Percentiles rank a stretch among this genome's conserved stretches.
phyloP scores from a whole-genome alignment of 2,113 vertebrate genomes.

The Origma solitaria region DNA sequence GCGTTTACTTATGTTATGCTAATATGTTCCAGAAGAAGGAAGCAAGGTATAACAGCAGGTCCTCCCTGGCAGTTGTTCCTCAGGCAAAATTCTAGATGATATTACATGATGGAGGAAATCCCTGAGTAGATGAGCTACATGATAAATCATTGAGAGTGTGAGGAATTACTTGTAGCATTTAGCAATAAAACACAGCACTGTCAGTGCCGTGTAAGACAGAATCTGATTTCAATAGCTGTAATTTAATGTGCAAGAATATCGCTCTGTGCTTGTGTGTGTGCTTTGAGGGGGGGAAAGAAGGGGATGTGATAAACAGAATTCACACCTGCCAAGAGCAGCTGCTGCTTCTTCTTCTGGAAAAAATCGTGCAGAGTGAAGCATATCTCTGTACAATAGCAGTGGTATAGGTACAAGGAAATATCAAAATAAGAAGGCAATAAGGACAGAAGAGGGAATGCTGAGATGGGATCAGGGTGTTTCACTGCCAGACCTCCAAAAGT shows the following conservation, averaged over 20 bases:
- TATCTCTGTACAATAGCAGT: background rate
- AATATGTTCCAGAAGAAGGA: constrained; percentile 2
- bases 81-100: constrained; percentile 17
- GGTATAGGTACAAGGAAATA: background rate
- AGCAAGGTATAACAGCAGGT: constrained; percentile 11
- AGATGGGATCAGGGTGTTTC: background rate
- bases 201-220: background rate
- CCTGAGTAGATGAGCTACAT: background rate
- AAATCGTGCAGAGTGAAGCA: background rate
- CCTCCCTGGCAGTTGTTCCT: constrained; percentile 2
- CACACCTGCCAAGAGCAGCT: constrained; percentile 6
- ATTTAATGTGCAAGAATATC: background rate
- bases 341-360: background rate
- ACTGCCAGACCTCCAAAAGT: background rate
- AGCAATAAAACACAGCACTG: background rate
- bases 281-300: background rate
- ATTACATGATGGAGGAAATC: constrained; percentile 1
- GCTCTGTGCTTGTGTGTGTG: background rate
- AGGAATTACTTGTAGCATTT: constrained; percentile 22
- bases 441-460: background rate
- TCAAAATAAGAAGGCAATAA: background rate
- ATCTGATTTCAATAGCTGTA: background rate
- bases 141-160: background rate
- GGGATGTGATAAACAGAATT: background rate
- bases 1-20: background rate